phyloP scores from a whole-genome alignment of 2,797 vertebrate species.

The Glyptemys insculpta region DNA sequence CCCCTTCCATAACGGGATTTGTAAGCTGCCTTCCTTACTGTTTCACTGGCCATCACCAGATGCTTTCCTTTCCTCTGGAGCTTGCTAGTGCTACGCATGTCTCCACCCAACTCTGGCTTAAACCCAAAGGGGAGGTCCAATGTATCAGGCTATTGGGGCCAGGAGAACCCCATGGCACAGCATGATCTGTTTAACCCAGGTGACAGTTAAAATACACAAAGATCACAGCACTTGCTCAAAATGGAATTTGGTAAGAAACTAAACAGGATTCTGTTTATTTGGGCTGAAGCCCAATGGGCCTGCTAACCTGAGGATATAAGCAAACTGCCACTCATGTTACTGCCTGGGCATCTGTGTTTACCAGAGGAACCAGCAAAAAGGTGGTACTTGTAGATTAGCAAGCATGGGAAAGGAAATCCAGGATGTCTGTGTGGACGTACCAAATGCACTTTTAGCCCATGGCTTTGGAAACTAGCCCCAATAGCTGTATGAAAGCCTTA shows the following conservation, averaged over 20 bases:
- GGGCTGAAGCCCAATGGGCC: neutral
- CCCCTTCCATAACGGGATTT: neutral
- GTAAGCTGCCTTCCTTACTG: neutral
- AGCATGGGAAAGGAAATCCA: constrained; percentile 28
- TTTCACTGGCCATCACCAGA: neutral
- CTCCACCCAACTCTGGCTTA: neutral
- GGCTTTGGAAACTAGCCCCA: neutral
- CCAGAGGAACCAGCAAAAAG: neutral
- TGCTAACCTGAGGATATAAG: neutral
- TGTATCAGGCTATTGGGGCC: neutral
- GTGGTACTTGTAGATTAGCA: neutral
- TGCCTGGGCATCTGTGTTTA: neutral
- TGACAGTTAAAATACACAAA: neutral
- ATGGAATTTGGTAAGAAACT: neutral
- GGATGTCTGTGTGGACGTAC: neutral
- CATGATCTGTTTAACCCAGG: neutral
- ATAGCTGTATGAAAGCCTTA: neutral
- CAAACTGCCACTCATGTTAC: neutral
- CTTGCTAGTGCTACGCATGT: neutral
- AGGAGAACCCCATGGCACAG: neutral
- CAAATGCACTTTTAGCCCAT: neutral
- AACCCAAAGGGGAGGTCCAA: neutral
- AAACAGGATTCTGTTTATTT: neutral
- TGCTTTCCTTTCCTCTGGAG: neutral
- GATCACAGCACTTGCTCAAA: neutral